Evolutionary conservation across 2,113 vertebrate species (phyloP).

Genomic region (Fregata magnificens): DNA sequence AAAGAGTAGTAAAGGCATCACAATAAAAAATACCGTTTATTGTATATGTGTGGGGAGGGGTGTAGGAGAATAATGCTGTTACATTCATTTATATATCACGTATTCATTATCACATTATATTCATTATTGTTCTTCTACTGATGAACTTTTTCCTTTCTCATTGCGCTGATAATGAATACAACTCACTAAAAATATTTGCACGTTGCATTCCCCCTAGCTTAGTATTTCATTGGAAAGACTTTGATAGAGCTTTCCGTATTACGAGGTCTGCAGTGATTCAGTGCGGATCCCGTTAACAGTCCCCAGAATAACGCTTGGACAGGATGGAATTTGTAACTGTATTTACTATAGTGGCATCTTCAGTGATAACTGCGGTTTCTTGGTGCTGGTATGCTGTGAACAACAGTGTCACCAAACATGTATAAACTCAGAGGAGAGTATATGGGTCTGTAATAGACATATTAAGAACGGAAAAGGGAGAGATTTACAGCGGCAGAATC

Average conservation of each 20-base stretch:
- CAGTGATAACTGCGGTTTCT: background rate
- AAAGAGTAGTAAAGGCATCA: background rate
- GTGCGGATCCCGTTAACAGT: background rate
- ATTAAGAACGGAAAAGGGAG: background rate
- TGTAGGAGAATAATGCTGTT: background rate
- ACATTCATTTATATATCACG: background rate
- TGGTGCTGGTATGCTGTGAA: background rate
- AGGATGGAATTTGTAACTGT: background rate
- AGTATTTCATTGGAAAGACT: background rate
- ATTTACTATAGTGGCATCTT: background rate
- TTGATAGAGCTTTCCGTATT: background rate
- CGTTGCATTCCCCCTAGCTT: background rate
- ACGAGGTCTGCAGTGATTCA: rapidly evolving
- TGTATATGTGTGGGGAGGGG: rapidly evolving
- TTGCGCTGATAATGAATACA: background rate
- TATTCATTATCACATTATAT: background rate
- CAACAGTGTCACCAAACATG: background rate
- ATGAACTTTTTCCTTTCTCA: background rate
- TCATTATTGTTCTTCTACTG: background rate
- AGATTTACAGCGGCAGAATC: background rate
- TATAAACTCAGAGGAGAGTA: background rate
- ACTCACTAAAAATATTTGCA: background rate
- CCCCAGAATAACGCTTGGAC: background rate
- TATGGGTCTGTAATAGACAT: background rate
- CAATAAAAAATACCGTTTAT: background rate